A percentile compares a stretch with the other conserved stretches of the same genome.
These are phyloP conservation scores for Nerophis lumbriciformis DNA, from an alignment of 2,113 vertebrate species.

Conservation along the genomic window DNA sequence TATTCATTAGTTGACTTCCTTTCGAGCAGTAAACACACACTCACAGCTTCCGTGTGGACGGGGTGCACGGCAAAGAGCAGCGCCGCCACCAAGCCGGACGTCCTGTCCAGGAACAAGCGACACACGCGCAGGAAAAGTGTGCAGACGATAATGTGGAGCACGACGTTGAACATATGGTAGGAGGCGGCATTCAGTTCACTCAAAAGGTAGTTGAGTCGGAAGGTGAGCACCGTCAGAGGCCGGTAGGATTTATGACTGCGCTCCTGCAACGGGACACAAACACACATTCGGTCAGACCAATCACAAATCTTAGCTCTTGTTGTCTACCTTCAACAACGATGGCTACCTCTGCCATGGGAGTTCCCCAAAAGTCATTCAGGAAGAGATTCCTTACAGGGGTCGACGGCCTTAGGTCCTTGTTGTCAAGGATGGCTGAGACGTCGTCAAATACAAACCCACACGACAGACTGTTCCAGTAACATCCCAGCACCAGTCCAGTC, in stretches of 20 bases:
- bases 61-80: constrained; percentile 94
- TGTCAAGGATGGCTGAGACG: constrained; percentile 95
- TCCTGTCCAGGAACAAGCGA: constrained; percentile 83
- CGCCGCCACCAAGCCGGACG: constrained; percentile 80
- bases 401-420: constrained; percentile 93
- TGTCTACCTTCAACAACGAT: no score
- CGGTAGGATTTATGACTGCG: constrained; percentile 97
- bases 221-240: constrained; percentile 92
- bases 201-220: constrained; percentile 93
- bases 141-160: constrained; percentile 85
- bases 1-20: neutral
- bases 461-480: constrained; percentile 95
- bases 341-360: constrained; percentile 92
- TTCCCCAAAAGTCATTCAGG: constrained; percentile 98
- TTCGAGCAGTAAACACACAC: constrained; percentile 49
- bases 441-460: constrained; percentile 98
- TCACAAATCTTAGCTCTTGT: no score
- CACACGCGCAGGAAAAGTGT: constrained; percentile 90
- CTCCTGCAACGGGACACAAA: constrained; percentile 72
- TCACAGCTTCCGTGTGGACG: constrained; percentile 94
- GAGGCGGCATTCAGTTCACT: constrained; percentile 87
- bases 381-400: constrained; percentile 91
- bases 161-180: constrained; percentile 89
- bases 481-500: constrained; percentile 81
- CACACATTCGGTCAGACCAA: no score